Evolutionary conservation across 2,888 invertebrate genomes (phyloP), one percentile per base, ranked within the genome.

Genomic region (Rosalia funebris): DNA sequence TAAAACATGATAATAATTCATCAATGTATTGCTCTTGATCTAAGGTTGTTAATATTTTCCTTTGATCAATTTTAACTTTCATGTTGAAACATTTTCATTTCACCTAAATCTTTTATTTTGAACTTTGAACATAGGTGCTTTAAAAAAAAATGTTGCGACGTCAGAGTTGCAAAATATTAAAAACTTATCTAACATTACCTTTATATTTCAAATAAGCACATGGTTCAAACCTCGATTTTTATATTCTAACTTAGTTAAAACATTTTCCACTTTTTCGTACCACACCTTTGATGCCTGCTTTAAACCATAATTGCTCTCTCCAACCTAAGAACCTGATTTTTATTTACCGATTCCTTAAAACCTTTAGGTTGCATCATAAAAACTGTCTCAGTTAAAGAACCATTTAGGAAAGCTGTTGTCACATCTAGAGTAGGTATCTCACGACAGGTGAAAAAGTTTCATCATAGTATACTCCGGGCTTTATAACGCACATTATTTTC

Each of bases 401-500:
- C 68, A 41, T 70, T 65, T 19, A 71, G 54, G 52, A 71, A 71
- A 11, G 70, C 71, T 3, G 66, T 69, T 14, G 47, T 64, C 42
- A 70, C 65, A 60, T 68, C 68, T 19, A 68, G 17, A 57, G 70
- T 67, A n/a, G 41, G 46, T 62, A 54, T 39, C 57, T 41, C 11
- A 66, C 61, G 11, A 71, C 68, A 31, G 69, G 69, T 5, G 69
- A 63, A 61, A 69, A 72, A n/a, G n/a, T n/a, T n/a, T n/a, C n/a
- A n/a, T n/a, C n/a, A n/a, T n/a, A n/a, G n/a, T n/a, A n/a, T n/a
- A 20, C 70, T 71, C 14, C 63, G 34, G 11, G 70, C 67, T 37
- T 60, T 44, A 58, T 68, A 69, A 9, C 50, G 19, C 47, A 66
- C 61, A 19, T 59, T 56, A 15, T 47, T 39, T 19, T 62, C 60